phyloP scores from a whole-genome alignment of 2,888 invertebrate species.

The Cephonodes hylas region DNA sequence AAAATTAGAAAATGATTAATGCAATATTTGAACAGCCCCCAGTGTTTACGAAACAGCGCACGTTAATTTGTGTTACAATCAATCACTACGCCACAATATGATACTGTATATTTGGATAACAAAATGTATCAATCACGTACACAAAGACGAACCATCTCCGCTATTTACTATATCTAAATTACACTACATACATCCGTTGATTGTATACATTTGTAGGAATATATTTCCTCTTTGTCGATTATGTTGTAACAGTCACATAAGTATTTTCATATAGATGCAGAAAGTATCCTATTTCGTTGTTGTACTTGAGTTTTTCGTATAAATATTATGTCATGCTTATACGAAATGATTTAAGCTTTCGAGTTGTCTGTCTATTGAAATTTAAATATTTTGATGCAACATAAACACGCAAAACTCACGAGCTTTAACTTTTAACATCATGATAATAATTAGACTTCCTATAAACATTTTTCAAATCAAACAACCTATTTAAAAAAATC shows the following conservation, averaged over 20 bases:
- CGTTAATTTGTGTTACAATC: constrained; percentile 5
- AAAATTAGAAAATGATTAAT: background rate
- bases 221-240: background rate
- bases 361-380: too few relatives aligned
- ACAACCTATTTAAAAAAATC: background rate
- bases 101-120: constrained; percentile 4
- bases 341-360: too few relatives aligned
- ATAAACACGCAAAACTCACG: too few relatives aligned
- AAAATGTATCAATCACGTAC: constrained; percentile 2
- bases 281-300: background rate
- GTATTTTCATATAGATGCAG: too few relatives aligned
- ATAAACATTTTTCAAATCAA: too few relatives aligned
- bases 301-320: too few relatives aligned
- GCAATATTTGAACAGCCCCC: background rate
- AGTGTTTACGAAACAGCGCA: background rate
- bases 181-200: background rate
- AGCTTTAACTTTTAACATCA: too few relatives aligned
- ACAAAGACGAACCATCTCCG: background rate
- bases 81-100: background rate
- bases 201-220: background rate
- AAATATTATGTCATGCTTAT: too few relatives aligned
- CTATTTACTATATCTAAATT: background rate
- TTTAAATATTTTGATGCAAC: too few relatives aligned
- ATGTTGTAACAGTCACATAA: too few relatives aligned
- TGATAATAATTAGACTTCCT: too few relatives aligned